These are phyloP conservation scores for sheep (Ovis aries) DNA, from an alignment of 2,113 vertebrate genomes.

Conservation along the genomic window ARS-UI_Ramb_v3.0 NC_056072.1:24698501-24699000, in stretches of 20 bases:
- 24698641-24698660: not conserved
- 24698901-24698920: not conserved
- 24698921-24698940: not conserved
- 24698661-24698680: not conserved
- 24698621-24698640: no score
- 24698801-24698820: not conserved
- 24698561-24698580: not conserved
- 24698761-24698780: not conserved
- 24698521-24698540: not conserved
- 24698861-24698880: not conserved
- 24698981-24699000: not conserved
- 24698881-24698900: not conserved
- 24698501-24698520: not conserved
- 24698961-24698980: not conserved
- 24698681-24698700: not conserved
- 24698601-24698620: not conserved
- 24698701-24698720: not conserved
- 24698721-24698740: not conserved
- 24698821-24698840: not conserved
- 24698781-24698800: not conserved
- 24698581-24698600: not conserved
- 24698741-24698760: not conserved
- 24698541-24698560: not conserved
- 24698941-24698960: not conserved
- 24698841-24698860: not conserved